phyloP scores from a whole-genome alignment of 2,113 vertebrate genomes.

The Halichoerus grypus region DNA sequence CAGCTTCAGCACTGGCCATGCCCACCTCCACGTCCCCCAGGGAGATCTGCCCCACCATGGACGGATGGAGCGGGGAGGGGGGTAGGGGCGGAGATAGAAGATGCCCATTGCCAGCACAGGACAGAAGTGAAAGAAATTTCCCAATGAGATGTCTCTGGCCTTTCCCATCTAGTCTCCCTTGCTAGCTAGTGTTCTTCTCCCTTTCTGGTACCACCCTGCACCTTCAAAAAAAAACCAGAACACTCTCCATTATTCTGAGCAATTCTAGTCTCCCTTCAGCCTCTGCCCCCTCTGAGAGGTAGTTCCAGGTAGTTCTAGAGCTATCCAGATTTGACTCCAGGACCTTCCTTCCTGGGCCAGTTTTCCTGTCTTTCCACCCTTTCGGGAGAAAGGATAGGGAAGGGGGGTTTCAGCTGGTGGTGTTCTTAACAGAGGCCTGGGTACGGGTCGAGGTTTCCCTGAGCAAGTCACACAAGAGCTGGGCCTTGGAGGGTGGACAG shows the following conservation, averaged over 20 bases:
- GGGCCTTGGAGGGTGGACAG: not conserved
- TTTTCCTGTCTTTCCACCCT: not conserved
- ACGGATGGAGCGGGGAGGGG: not conserved
- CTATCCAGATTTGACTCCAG: not conserved
- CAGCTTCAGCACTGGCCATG: not conserved
- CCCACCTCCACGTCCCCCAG: not conserved
- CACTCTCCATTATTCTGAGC: not conserved
- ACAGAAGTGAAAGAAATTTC: not conserved
- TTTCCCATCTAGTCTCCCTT: not conserved
- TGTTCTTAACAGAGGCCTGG: not conserved
- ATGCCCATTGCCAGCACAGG: not conserved
- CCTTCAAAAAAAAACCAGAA: not conserved
- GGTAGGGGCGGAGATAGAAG: not conserved
- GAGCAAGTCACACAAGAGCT: not conserved
- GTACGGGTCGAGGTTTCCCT: not conserved
- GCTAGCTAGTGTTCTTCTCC: not conserved
- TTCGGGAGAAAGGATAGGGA: not conserved
- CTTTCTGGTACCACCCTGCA: not conserved
- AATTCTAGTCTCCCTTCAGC: not conserved
- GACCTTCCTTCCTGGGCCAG: not conserved
- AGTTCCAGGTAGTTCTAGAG: not conserved
- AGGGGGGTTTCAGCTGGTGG: not conserved
- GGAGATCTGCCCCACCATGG: rapidly evolving
- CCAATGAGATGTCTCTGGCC: not conserved
- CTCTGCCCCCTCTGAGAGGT: not conserved